Evolutionary conservation across 1,140 invertebrate genomes (phyloP).

Genomic region (Pristionchus pacificus): DNA sequence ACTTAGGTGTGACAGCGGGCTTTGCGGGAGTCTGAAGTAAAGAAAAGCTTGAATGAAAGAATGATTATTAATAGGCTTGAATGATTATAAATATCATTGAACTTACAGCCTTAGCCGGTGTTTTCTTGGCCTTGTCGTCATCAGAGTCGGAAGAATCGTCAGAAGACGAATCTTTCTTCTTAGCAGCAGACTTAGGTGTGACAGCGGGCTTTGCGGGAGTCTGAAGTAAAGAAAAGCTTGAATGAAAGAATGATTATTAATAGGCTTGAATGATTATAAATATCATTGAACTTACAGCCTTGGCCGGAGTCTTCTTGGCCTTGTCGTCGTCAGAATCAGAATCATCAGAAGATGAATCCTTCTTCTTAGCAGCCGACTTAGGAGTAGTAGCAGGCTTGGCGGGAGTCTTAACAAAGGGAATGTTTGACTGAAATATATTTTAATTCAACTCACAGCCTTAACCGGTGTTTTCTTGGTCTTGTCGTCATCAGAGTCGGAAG

Average conservation of each 20-base stretch:
- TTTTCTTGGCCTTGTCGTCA: slow-evolving; percentile 24
- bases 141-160: slow-evolving; percentile 2
- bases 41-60: slow-evolving; percentile 14
- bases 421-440: slow-evolving; percentile 3
- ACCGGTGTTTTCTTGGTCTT: slow-evolving; percentile 21
- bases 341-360: slow-evolving; percentile 18
- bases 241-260: slow-evolving; percentile 8
- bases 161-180: slow-evolving; percentile 25
- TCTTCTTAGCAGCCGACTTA: slow-evolving; percentile 28
- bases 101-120: slow-evolving; percentile 2
- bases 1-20: slow-evolving; percentile 16
- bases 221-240: slow-evolving; percentile 5
- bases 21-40: slow-evolving; percentile 1
- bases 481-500: too few species aligned
- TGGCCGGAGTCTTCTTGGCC: slow-evolving; percentile 22
- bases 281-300: not conserved
- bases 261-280: slow-evolving; percentile 12
- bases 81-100: slow-evolving; percentile 3
- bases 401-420: slow-evolving; percentile 12
- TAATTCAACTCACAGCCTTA: slow-evolving; percentile 1
- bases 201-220: slow-evolving; percentile 8
- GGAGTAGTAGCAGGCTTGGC: slow-evolving; percentile 14
- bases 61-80: slow-evolving; percentile 12
- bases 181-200: slow-evolving; percentile 24
- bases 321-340: slow-evolving; percentile 11